phyloP scores from a whole-genome alignment of 2,888 invertebrate genomes.

The Caenorhabditis virilis region DNA sequence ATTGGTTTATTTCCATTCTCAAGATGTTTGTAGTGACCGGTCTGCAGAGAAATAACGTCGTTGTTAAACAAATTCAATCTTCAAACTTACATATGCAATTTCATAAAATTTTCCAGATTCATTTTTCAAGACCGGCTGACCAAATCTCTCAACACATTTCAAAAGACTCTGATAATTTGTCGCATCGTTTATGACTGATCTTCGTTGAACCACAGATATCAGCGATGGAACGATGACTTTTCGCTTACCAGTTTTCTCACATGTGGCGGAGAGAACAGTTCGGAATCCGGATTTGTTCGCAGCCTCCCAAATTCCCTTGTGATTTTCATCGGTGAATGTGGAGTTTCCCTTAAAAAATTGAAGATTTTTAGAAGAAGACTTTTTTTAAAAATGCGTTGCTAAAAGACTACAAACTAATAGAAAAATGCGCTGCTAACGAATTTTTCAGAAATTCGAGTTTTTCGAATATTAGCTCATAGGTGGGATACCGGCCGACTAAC shows the following conservation, averaged over 20 bases:
- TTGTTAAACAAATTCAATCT: neutral
- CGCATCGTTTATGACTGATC: neutral
- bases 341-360: neutral
- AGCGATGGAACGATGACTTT: neutral
- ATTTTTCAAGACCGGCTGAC: neutral
- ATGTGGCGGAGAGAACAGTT: neutral
- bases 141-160: neutral
- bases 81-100: neutral
- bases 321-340: neutral
- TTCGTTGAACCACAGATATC: neutral
- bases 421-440: neutral
- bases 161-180: neutral
- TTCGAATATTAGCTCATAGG: too few relatives aligned
- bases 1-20: too few relatives aligned
- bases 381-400: neutral
- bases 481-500: too few relatives aligned
- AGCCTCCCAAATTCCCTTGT: neutral
- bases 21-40: neutral
- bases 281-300: neutral
- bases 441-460: neutral
- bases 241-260: neutral
- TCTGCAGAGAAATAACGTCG: neutral
- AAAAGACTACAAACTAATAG: neutral
- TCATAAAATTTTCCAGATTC: neutral
- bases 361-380: neutral